Conservation (phyloP, 1,140 invertebrate species). For the Trichoplusia ni region DNA sequence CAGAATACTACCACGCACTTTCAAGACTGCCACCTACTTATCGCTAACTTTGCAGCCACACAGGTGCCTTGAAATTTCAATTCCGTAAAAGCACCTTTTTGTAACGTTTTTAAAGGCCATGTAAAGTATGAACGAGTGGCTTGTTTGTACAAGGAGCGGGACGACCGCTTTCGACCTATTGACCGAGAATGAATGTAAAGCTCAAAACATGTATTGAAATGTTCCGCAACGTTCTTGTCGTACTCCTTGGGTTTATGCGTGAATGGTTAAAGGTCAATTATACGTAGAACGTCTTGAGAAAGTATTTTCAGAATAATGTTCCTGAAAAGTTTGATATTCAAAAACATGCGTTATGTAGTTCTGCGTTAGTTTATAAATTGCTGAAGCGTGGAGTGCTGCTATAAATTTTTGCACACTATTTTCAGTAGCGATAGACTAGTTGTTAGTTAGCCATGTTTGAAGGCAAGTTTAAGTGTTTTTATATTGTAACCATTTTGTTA, state of each 20-base stretch:
- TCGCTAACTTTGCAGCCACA: not conserved
- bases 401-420: too few relatives aligned
- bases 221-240: not conserved
- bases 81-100: conserved; percentile 27
- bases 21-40: not conserved
- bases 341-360: too few relatives aligned
- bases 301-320: too few relatives aligned
- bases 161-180: not conserved
- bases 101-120: conserved; percentile 20
- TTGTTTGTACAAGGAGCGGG: not conserved
- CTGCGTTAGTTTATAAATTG: too few relatives aligned
- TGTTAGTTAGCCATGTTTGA: too few relatives aligned
- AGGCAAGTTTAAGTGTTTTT: too few relatives aligned
- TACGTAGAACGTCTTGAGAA: too few relatives aligned
- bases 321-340: too few relatives aligned
- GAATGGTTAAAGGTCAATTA: too few relatives aligned
- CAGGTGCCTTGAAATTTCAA: conserved; percentile 26
- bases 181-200: not conserved
- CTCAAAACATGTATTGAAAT: not conserved
- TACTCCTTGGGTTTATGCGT: not conserved
- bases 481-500: too few relatives aligned
- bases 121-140: conserved; percentile 7
- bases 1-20: not conserved
- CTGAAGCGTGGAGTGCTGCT: too few relatives aligned
- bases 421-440: too few relatives aligned